Conservation (phyloP, 2,888 invertebrate genomes). For the Ellobium chinense region DNA sequence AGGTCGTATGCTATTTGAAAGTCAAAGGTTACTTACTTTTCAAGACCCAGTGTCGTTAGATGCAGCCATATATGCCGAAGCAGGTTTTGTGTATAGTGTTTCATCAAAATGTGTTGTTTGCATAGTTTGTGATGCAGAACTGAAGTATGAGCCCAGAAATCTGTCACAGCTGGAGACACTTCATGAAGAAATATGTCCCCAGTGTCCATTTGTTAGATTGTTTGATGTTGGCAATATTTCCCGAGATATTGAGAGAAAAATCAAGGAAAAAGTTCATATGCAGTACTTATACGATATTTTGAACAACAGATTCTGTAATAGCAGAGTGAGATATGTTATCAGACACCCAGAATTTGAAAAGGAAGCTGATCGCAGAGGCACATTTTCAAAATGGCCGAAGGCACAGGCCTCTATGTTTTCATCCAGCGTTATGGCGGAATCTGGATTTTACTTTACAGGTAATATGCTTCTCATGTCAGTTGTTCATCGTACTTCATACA, state of each 20-base stretch:
- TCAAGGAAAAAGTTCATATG: constrained; percentile 24
- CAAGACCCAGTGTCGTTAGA: constrained; percentile 18
- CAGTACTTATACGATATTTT: neutral
- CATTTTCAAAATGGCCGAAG: constrained; percentile 49
- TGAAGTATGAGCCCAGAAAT: constrained; percentile 24
- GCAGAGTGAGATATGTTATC: constrained; percentile 31
- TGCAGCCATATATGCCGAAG: constrained; percentile 42
- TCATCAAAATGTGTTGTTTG: constrained; percentile 34
- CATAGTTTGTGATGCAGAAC: constrained; percentile 40
- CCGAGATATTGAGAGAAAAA: constrained; percentile 17
- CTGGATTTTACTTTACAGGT: constrained; percentile 50
- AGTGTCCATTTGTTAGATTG: constrained; percentile 42
- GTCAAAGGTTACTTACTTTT: constrained; percentile 45
- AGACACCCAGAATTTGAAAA: constrained; percentile 46
- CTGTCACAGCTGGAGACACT: constrained; percentile 8
- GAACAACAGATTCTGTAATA: neutral
- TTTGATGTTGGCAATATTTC: constrained; percentile 51
- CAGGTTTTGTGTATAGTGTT: constrained; percentile 42
- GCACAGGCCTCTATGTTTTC: constrained; percentile 37
- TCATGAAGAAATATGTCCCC: constrained; percentile 33
- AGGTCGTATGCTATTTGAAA: constrained; percentile 44
- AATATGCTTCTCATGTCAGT: neutral
- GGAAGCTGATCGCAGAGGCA: constrained; percentile 29
- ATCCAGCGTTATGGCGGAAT: constrained; percentile 24
- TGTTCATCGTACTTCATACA: too few relatives aligned